Conservation (phyloP, 2,888 invertebrate genomes). For the Corbicula japonica region DNA sequence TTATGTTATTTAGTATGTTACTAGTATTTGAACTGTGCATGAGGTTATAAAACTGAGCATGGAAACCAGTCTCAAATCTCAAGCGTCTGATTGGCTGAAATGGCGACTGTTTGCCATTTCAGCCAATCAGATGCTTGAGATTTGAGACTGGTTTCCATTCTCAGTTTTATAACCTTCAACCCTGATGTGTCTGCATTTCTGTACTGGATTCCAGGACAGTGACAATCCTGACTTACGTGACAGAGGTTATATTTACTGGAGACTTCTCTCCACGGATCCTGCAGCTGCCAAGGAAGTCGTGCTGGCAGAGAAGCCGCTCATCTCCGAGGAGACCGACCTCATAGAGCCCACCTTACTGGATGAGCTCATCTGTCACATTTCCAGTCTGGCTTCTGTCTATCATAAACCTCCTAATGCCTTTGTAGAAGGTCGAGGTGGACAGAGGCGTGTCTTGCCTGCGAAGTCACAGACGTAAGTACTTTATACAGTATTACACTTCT, state of each 20-base stretch:
- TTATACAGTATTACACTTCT: background rate
- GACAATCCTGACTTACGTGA: constrained; percentile 99
- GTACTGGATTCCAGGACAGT: too few relatives aligned
- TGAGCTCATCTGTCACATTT: constrained; percentile 99
- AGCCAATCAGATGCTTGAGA: too few relatives aligned
- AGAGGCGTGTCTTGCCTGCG: constrained; percentile 80
- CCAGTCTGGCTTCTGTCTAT: constrained; percentile 98
- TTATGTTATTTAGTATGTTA: too few relatives aligned
- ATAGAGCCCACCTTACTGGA: constrained; percentile 98
- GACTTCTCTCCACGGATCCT: constrained; percentile 98
- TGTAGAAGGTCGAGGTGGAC: constrained; percentile 91
- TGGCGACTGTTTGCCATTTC: too few relatives aligned
- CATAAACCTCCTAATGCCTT: constrained; percentile 99
- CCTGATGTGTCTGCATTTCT: too few relatives aligned
- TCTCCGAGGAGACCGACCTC: constrained; percentile 99
- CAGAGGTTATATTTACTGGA: constrained; percentile 99
- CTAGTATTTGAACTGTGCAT: too few relatives aligned
- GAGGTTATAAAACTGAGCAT: too few relatives aligned
- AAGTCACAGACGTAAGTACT: constrained; percentile 80
- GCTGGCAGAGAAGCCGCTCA: constrained; percentile 98
- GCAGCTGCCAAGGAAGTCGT: constrained; percentile 99
- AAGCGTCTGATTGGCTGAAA: too few relatives aligned
- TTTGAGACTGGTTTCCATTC: too few relatives aligned
- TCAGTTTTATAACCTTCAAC: too few relatives aligned
- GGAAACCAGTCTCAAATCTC: too few relatives aligned